Base-by-base conservation (phyloP, 1,140 invertebrate genomes). In the Drosophila willistoni region DNA sequence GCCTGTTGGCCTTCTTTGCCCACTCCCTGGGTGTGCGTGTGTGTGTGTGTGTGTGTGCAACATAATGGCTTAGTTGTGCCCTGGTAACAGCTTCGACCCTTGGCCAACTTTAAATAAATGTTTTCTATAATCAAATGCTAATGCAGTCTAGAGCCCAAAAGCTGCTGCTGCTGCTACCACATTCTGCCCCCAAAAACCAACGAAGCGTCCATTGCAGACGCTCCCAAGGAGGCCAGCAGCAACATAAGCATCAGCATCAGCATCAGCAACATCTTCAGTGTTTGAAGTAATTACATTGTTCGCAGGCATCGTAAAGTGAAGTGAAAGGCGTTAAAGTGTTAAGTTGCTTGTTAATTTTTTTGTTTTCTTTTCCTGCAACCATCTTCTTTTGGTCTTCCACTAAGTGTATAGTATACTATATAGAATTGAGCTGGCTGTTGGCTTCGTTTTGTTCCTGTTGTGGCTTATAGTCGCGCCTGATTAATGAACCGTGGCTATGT, bases 261-360 rank as follows among this genome's bases (percentile, higher is more conserved):
- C 54, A 17, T 59, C 71, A 39, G 22, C 71, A 77, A 70, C 71
- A 42, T 81, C 73, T 78, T 74, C 81, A 79, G 62, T 82, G 75
- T 89, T 89, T 89, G 81, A 89, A 89, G 84, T 89, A 89, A 89
- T 89, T 89, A 89, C 84, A 89, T 89, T 89, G 84, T 89, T 89
- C 85, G 77, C 81, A 68, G 70, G 77, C 84, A 80, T 80, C 84
- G 66, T 79, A 79, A 89, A 87, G 79, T 86, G 83, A 79, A 89
- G 85, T 83, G 81, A 89, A 84, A 89, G 85, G 84, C 84, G 84
- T 89, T 89, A 89, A 89, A 89, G 84, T 89, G 84, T 89, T 89
- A 89, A 89, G 84, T 90, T 89, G 84, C 84, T 89, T 89, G 84
- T 89, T 89, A 89, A 89, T 89, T 89, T 89, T 86, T 81, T 77